Base-by-base conservation (phyloP, 1,140 invertebrate species). In the Aphelenchoides avenae region DNA sequence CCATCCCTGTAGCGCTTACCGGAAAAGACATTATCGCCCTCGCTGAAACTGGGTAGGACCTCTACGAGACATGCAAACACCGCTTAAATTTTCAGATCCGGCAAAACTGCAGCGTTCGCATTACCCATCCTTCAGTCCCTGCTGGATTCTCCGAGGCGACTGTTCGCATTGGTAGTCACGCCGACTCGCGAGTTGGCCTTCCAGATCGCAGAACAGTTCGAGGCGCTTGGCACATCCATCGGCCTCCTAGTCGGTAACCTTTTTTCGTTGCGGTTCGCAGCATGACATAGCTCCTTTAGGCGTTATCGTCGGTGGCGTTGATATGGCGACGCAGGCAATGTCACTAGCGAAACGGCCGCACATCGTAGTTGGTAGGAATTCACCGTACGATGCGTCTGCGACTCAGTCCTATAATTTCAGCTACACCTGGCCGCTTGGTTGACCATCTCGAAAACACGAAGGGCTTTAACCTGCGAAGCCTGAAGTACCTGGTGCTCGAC, bases 291-390 rank as follows among this genome's bases (percentile, higher is more conserved):
- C 7, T 22, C 51, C 64, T 40, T 51, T n/a, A 70, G 67, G 29
- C 29, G 44, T 50, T 27, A 87, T 98, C 73, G 91, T 98, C 36
- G 94, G 94, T 52, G 94, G 94, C 2, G 92, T 96, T 84, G 91
- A 97, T 75, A 95, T 95, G 89, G 87, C 90, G 69, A 85, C 88
- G 0, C 94, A 98, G 77, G 85, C 89, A 0, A 77, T 96, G 40
- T 82, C 86, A 63, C 78, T 98, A 18, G 88, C 89, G 0, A 95
- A 93, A 20, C 27, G 66, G 11, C 73, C 73, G 18, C 73, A 75
- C 50, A 52, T 77, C 56, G 86, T 98, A 44, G 89, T 99, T 22
- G 95, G 57, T 60, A 50, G 4, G 52, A 9, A 44, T 18, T 11
- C 11, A 44, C 42, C 13, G n/a, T 44, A 11, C 11, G 51, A 49